Evolutionary conservation across 2,797 vertebrate species (phyloP).

Genomic region (Valencia hispanica): DNA sequence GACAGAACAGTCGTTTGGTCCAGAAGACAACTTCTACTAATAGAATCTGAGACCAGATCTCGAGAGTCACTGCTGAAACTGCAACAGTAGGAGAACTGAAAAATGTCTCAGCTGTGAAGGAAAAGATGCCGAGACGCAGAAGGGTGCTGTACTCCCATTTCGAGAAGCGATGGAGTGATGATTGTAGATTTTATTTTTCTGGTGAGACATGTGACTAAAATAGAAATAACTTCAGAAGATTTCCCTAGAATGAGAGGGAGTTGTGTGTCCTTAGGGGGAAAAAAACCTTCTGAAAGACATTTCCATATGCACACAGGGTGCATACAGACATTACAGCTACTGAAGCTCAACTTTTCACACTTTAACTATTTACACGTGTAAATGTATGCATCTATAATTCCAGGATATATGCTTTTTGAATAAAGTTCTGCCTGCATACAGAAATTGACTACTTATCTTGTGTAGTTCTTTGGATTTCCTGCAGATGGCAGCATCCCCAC

Average conservation of each 20-base stretch:
- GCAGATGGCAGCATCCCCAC: conserved; percentile 46
- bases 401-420: conserved; percentile 74
- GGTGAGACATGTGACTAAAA: conserved; percentile 21
- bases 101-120: conserved; percentile 29
- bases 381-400: conserved; percentile 77
- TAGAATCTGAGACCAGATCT: conserved; percentile 6
- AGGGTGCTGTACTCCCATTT: conserved; percentile 60
- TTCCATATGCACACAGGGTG: conserved; percentile 49
- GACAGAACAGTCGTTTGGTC: background rate
- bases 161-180: conserved; percentile 33
- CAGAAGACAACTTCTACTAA: conserved; percentile 10
- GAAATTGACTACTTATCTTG: conserved; percentile 36
- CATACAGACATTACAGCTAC: conserved; percentile 49
- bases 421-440: conserved; percentile 68
- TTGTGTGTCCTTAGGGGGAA: conserved; percentile 1
- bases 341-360: conserved; percentile 66
- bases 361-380: conserved; percentile 74
- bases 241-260: conserved; percentile 16
- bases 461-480: conserved; percentile 36
- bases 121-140: background rate
- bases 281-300: conserved; percentile 38
- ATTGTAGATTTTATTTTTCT: conserved; percentile 24
- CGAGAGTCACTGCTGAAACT: conserved; percentile 15
- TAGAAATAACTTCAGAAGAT: background rate
- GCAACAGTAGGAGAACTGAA: conserved; percentile 19